Conservation (phyloP, 2,797 vertebrate species). For the Phrynocephalus guinanensis region DNA sequence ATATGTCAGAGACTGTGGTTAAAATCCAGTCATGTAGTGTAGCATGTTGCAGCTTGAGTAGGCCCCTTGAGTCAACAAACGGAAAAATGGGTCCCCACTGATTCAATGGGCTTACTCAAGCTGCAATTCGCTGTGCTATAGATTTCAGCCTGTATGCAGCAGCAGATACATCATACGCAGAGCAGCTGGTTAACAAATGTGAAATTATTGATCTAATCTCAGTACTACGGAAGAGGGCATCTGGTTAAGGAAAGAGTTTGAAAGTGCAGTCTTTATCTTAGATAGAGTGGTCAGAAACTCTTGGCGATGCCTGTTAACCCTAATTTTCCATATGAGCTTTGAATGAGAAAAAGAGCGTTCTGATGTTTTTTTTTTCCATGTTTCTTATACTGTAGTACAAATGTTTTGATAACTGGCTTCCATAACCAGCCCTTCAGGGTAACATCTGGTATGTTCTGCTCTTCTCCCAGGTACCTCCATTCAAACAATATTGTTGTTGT, state of each 20-base stretch:
- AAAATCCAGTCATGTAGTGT: too few species aligned
- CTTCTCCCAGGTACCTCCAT: conserved; percentile 89
- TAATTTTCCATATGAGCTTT: background rate
- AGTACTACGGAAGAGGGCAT: background rate
- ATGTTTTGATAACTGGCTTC: conserved; percentile 67
- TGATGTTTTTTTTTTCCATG: background rate
- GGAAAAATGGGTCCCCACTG: too few species aligned
- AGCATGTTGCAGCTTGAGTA: too few species aligned
- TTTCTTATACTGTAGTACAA: conserved; percentile 55
- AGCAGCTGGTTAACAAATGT: conserved; percentile 8
- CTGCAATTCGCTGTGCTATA: too few species aligned
- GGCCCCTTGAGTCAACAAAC: too few species aligned
- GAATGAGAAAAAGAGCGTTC: background rate
- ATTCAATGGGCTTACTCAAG: too few species aligned
- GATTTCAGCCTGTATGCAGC: background rate
- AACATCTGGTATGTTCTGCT: conserved; percentile 68
- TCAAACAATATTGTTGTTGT: conserved; percentile 96
- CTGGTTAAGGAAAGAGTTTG: background rate
- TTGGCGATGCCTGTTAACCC: background rate
- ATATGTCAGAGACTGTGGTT: background rate
- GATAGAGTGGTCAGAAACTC: background rate
- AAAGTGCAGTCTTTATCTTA: background rate
- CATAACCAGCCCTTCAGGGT: conserved; percentile 64
- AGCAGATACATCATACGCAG: background rate
- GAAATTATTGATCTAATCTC: background rate